Evolutionary conservation across 1,140 invertebrate species (phyloP).

Genomic region (Lerema accius): DNA sequence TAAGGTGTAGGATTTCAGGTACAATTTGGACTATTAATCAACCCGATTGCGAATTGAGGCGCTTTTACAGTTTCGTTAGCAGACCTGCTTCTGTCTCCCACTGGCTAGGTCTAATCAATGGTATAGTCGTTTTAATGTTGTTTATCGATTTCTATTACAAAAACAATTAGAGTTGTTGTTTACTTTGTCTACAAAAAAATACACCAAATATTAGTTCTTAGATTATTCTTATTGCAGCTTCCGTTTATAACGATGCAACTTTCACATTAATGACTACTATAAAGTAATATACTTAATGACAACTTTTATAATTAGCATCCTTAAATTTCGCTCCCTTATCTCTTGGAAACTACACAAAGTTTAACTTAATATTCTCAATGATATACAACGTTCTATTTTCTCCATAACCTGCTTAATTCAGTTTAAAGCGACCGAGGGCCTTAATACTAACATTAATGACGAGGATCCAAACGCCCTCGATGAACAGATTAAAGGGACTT

Average conservation of each 20-base stretch:
- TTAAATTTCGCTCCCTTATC: no score
- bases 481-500: background rate
- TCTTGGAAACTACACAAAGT: no score
- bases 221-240: no score
- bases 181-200: no score
- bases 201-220: no score
- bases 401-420: constrained; percentile 6
- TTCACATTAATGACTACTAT: no score
- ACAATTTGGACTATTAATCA: constrained; percentile 7
- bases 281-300: no score
- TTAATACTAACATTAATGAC: constrained; percentile 2
- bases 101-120: background rate
- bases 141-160: no score
- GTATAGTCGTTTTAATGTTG: no score
- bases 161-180: no score
- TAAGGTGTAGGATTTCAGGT: constrained; percentile 5
- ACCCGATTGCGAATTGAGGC: background rate
- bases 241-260: no score
- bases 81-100: background rate
- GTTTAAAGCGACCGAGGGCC: constrained; percentile 7
- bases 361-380: background rate
- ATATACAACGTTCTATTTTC: constrained; percentile 11
- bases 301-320: no score
- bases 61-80: constrained; percentile 1
- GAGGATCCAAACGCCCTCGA: background rate